Conservation (phyloP, 2,888 invertebrate genomes). For the Nudaria mundana region DNA sequence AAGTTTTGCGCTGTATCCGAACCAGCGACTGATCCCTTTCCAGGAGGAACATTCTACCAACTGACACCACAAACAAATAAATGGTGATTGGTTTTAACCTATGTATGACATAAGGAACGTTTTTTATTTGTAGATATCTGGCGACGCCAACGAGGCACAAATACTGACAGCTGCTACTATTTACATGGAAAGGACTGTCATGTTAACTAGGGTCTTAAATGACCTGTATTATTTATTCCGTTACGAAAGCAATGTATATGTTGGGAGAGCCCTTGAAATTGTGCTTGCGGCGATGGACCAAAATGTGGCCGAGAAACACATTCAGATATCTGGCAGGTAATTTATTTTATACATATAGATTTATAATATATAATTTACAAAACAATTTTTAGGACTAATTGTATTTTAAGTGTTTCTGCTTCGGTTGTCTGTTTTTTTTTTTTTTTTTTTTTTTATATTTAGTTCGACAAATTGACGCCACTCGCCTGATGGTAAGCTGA, state of each 20-base stretch:
- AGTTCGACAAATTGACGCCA: too few species aligned
- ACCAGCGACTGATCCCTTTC: too few species aligned
- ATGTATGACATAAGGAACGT: not conserved
- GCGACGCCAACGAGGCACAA: constrained; percentile 95
- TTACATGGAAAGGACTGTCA: constrained; percentile 92
- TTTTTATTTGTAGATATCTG: constrained; percentile 85
- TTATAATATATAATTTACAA: too few species aligned
- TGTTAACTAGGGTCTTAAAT: constrained; percentile 92
- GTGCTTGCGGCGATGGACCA: constrained; percentile 95
- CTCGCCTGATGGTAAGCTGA: too few species aligned
- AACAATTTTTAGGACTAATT: too few species aligned
- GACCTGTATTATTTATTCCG: constrained; percentile 94
- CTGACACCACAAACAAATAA: too few species aligned
- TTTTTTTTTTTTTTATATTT: too few species aligned
- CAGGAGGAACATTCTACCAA: too few species aligned
- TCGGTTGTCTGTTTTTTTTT: too few species aligned
- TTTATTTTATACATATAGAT: constrained; percentile 1
- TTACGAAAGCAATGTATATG: constrained; percentile 89
- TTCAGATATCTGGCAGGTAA: constrained; percentile 95
- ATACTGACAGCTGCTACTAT: constrained; percentile 91
- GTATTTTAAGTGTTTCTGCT: too few species aligned
- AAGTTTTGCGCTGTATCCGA: too few species aligned
- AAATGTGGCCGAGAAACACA: constrained; percentile 92
- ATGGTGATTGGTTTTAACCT: too few species aligned
- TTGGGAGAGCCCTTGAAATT: constrained; percentile 87